phyloP scores from a whole-genome alignment of 2,797 vertebrate species.

The Anas capensis region DNA sequence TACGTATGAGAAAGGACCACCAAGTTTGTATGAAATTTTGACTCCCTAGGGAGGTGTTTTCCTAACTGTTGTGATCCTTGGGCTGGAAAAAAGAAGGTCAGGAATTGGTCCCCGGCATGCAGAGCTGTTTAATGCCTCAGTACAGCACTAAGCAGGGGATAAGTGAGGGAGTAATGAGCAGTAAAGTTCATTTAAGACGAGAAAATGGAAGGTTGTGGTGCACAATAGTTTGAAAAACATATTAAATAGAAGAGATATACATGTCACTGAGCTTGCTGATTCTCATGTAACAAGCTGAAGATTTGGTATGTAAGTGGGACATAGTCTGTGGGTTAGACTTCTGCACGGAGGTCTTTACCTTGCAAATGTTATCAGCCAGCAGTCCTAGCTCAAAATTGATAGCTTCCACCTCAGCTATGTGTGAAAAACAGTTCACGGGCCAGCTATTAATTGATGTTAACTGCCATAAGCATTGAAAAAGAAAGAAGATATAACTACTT shows the following conservation, averaged over 20 bases:
- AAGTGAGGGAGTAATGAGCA: slow-evolving; percentile 8
- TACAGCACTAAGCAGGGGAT: neutral
- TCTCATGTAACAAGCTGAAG: neutral
- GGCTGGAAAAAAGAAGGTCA: slow-evolving; percentile 41
- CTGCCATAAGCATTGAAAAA: neutral
- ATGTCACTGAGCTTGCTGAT: neutral
- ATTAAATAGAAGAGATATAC: neutral
- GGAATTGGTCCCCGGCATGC: neutral
- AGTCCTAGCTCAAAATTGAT: neutral
- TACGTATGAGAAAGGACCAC: slow-evolving; percentile 7
- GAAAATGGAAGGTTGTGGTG: neutral
- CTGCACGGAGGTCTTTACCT: neutral
- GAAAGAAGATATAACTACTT: neutral
- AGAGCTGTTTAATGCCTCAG: slow-evolving; percentile 26
- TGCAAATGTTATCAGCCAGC: neutral
- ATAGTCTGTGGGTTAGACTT: slow-evolving; percentile 5
- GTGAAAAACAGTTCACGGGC: neutral
- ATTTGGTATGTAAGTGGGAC: neutral
- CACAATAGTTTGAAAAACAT: neutral
- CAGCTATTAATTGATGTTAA: neutral
- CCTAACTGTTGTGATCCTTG: neutral
- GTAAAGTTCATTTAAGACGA: slow-evolving; percentile 20
- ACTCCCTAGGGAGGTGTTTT: slow-evolving; percentile 3
- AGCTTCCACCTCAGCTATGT: neutral
- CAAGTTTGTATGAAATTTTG: neutral